Evolutionary conservation across 2,113 vertebrate genomes (phyloP).

Genomic region (Serilophus lunatus): DNA sequence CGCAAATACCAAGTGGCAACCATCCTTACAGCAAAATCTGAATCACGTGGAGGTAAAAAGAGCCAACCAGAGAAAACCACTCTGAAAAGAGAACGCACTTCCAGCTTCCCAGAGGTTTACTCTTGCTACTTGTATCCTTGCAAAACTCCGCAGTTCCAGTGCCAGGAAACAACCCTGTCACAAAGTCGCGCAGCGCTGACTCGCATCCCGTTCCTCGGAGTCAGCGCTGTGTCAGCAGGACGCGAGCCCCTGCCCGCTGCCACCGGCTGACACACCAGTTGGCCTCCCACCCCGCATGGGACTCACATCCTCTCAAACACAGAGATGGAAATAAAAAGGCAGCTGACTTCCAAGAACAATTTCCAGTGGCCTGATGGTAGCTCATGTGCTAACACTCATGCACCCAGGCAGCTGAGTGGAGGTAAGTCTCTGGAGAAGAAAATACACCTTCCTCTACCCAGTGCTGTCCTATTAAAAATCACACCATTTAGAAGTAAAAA

Average conservation of each 20-base stretch:
- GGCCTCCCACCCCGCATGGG: not conserved
- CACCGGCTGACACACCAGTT: not conserved
- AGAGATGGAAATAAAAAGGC: slow-evolving; percentile 39
- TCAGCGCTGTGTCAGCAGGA: not conserved
- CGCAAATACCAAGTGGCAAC: not conserved
- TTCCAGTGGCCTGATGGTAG: not conserved
- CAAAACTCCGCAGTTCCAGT: not conserved
- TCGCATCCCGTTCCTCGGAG: not conserved
- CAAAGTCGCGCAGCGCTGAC: not conserved
- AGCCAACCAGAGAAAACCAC: not conserved
- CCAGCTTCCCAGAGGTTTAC: not conserved
- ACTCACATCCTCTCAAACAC: not conserved
- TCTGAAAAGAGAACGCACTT: rapidly evolving
- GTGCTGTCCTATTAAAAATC: not conserved
- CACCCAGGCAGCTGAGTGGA: not conserved
- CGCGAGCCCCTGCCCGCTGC: rapidly evolving
- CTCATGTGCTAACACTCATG: not conserved
- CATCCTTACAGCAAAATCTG: not conserved
- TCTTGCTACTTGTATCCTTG: not conserved
- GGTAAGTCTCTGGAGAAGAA: not conserved
- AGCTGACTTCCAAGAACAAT: slow-evolving; percentile 24
- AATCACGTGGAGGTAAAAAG: not conserved
- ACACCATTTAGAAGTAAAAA: not conserved
- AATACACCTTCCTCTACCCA: not conserved
- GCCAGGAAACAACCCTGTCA: not conserved